phyloP scores from a whole-genome alignment of 2,113 vertebrate species.

The Anser brachyrhynchus region DNA sequence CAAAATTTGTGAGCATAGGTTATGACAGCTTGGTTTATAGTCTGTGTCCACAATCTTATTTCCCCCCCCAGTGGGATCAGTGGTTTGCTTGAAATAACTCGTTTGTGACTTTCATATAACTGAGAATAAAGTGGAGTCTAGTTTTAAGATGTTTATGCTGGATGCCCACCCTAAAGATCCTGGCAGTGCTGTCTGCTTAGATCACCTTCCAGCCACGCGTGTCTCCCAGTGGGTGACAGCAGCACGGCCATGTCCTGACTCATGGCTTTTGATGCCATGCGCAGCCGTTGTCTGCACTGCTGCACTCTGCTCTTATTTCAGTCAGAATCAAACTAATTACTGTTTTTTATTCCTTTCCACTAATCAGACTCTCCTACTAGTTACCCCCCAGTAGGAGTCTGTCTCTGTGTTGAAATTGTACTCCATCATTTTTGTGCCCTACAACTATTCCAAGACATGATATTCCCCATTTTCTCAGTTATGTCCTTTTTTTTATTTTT shows the following conservation, averaged over 20 bases:
- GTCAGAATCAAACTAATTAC: neutral
- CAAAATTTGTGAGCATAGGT: neutral
- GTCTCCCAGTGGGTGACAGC: neutral
- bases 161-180: neutral
- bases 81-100: neutral
- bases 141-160: neutral
- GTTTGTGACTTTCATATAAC: neutral
- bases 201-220: neutral
- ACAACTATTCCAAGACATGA: neutral
- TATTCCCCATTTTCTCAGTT: neutral
- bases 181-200: neutral
- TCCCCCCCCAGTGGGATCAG: neutral
- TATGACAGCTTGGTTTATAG: neutral
- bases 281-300: neutral
- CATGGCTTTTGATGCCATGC: accelerated
- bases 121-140: neutral
- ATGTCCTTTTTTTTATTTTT: neutral
- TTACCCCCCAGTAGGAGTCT: neutral
- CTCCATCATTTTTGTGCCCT: neutral
- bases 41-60: neutral
- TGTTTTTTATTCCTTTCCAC: neutral
- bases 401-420: neutral
- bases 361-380: neutral
- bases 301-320: accelerated
- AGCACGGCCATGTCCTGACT: accelerated